Conservation (phyloP, 2,797 vertebrate genomes). For the Xenentodon cancila region DNA sequence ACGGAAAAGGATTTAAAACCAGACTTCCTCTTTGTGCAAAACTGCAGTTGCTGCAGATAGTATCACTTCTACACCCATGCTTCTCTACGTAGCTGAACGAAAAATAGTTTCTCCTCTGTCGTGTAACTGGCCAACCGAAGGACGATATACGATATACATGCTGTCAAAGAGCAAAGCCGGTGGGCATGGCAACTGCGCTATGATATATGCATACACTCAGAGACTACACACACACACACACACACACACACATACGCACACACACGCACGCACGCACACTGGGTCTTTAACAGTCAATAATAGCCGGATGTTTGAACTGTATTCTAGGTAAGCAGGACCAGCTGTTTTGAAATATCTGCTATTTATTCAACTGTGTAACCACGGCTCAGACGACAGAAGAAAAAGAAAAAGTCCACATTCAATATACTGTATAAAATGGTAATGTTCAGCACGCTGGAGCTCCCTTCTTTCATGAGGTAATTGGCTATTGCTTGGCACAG, state of each 20-base stretch:
- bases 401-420: too few species aligned
- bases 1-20: conserved; percentile 4
- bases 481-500: not conserved
- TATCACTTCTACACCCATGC: conserved; percentile 3
- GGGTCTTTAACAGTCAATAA: conserved; percentile 6
- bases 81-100: conserved; percentile 13
- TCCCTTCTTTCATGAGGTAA: not conserved
- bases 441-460: not conserved
- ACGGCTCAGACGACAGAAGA: too few species aligned
- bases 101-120: conserved; percentile 9
- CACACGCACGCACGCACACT: conserved; percentile 6
- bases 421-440: too few species aligned
- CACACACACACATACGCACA: conserved; percentile 7
- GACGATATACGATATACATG: conserved; percentile 29
- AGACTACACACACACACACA: not conserved
- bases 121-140: not conserved
- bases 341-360: conserved; percentile 12
- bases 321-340: conserved; percentile 20
- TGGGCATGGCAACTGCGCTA: conserved; percentile 50
- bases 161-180: conserved; percentile 33
- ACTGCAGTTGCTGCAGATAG: conserved; percentile 9
- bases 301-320: conserved; percentile 37
- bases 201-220: conserved; percentile 15
- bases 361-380: not conserved
- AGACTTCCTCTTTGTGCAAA: conserved; percentile 29